Conservation (phyloP, 1,140 invertebrate species). For the Bombus superbus region DNA sequence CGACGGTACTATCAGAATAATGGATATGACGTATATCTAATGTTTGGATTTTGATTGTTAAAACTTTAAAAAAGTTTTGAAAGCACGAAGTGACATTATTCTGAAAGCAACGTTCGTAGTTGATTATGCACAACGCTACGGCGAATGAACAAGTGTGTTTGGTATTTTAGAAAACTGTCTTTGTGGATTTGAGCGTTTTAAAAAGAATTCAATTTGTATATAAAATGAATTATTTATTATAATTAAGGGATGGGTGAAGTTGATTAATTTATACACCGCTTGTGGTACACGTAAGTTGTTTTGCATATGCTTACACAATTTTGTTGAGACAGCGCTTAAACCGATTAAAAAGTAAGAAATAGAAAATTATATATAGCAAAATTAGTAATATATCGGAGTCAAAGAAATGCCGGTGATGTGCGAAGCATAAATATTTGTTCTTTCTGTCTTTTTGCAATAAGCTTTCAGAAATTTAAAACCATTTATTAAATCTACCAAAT, state of each 20-base stretch:
- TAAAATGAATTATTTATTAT: slow-evolving; percentile 72
- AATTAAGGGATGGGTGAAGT: slow-evolving; percentile 44
- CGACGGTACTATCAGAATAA: slow-evolving; percentile 34
- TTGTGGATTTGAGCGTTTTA: slow-evolving; percentile 66
- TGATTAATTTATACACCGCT: slow-evolving; percentile 59
- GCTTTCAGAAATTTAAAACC: background rate
- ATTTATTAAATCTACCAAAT: background rate
- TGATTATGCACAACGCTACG: slow-evolving; percentile 36
- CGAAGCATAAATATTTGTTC: slow-evolving; percentile 40
- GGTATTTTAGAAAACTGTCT: slow-evolving; percentile 37
- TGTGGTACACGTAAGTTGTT: slow-evolving; percentile 65
- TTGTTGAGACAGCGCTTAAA: slow-evolving; percentile 25
- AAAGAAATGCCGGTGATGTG: slow-evolving; percentile 50
- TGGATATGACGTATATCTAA: slow-evolving; percentile 7
- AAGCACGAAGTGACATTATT: slow-evolving; percentile 7
- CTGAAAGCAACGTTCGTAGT: slow-evolving; percentile 7
- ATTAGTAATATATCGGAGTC: slow-evolving; percentile 53
- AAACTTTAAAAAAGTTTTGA: background rate
- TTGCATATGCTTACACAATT: slow-evolving; percentile 68
- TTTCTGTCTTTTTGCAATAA: slow-evolving; percentile 21
- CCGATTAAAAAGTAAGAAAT: slow-evolving; percentile 44
- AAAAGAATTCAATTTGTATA: slow-evolving; percentile 70
- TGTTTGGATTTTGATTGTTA: slow-evolving; percentile 13
- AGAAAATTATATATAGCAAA: slow-evolving; percentile 40
- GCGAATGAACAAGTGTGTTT: slow-evolving; percentile 23